Percentiles rank a stretch among this genome's conserved stretches.
Evolutionary conservation across 2,888 invertebrate genomes (phyloP).

Genomic region (Stramonita haemastoma): DNA sequence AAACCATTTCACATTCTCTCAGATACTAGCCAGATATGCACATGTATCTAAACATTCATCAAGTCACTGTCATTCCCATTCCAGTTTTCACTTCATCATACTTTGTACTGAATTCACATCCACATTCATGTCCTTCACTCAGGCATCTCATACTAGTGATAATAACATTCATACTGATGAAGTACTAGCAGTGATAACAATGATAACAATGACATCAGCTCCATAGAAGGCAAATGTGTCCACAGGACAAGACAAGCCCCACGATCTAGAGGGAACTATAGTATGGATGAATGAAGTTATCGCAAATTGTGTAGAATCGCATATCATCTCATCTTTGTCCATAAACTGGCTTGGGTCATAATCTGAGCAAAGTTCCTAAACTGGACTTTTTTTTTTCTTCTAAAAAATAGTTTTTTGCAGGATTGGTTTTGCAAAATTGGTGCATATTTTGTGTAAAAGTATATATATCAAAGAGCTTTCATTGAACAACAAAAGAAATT

Average conservation of each 20-base stretch:
- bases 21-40: too few relatives aligned
- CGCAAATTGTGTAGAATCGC: not conserved
- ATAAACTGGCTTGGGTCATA: not conserved
- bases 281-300: not conserved
- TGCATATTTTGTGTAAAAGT: not conserved
- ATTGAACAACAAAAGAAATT: too few relatives aligned
- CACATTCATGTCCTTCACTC: not conserved
- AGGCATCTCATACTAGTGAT: not conserved
- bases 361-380: not conserved
- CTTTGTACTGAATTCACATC: not conserved
- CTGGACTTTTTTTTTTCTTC: not conserved
- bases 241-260: not conserved
- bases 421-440: not conserved
- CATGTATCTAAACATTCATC: too few relatives aligned
- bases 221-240: slow-evolving; percentile 7
- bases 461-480: too few relatives aligned
- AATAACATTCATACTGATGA: not conserved
- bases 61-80: too few relatives aligned
- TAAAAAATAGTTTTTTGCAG: not conserved
- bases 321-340: not conserved
- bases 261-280: slow-evolving; percentile 18
- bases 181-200: not conserved
- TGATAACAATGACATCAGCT: not conserved
- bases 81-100: too few relatives aligned
- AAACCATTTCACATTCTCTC: too few relatives aligned